Conservation (phyloP, 1,140 invertebrate genomes). For the Charaxes varanes region DNA sequence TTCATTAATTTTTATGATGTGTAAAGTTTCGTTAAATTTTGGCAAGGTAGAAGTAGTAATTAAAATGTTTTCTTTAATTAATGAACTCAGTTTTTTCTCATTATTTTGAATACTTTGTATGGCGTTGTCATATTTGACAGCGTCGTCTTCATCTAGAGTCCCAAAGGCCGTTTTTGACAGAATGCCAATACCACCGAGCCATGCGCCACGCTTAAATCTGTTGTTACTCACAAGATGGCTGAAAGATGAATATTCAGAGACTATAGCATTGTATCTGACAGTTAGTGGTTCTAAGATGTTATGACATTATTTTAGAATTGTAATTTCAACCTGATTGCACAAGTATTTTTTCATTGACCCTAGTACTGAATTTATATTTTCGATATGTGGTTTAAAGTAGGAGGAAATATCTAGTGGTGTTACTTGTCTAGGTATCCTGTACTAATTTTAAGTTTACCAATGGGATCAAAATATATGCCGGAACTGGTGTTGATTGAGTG, state of each 20-base stretch:
- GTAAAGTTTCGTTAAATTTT: conserved; percentile 25
- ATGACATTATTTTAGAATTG: too few relatives aligned
- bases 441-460: conserved; percentile 22
- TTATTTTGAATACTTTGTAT: conserved; percentile 12
- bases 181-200: conserved; percentile 20
- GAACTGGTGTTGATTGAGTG: conserved; percentile 19
- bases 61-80: conserved; percentile 15
- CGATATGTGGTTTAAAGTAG: conserved; percentile 23
- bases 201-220: conserved; percentile 13
- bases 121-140: conserved; percentile 15
- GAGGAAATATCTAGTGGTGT: conserved; percentile 28
- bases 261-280: conserved; percentile 7
- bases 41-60: conserved; percentile 9
- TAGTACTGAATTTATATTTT: conserved; percentile 11
- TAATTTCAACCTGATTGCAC: too few relatives aligned
- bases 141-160: conserved; percentile 18
- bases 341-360: background rate
- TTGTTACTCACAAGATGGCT: conserved; percentile 16
- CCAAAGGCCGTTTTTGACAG: conserved; percentile 17
- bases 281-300: conserved; percentile 8
- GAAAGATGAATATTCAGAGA: conserved; percentile 14
- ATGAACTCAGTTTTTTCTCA: conserved; percentile 7
- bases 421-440: conserved; percentile 16
- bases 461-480: conserved; percentile 25
- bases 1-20: conserved; percentile 25